Evolutionary conservation across 2,113 vertebrate species (phyloP), one percentile per base, ranked within the genome.

Genomic region (Hippocampus barbouri): DNA sequence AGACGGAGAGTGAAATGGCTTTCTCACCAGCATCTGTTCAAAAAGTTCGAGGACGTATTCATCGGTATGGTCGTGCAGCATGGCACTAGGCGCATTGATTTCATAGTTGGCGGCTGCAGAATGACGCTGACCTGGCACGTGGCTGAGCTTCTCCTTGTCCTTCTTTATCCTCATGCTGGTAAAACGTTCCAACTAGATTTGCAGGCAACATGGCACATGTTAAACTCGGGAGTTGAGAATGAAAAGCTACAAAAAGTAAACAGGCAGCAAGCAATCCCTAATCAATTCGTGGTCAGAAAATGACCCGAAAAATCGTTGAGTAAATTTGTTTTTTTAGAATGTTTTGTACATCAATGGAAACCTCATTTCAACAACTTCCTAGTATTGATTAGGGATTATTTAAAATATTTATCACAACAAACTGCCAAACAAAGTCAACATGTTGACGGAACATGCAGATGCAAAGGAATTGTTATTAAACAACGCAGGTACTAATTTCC

Each of bases 91-190:
- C 23, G 84, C 27, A 34, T 82, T 81, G 64, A 93, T 69, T 82
- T 97, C 95, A 20, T 94, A 92, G 73, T 75, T 92, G 1, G 90
- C 84, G 2, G 93, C 90, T 57, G 94, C 91, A 20, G 94, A 94
- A 88, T 95, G 93, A 71, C 94, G 93, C 67, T 94, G 90, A 25
- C 78, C 38, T 25, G 88, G 74, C 66, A 74, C 41, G 11, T 76
- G 81, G 51, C 69, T 59, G 0, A 89, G 64, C 78, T 95, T 95
- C 80, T 96, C 95, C 79, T 95, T 96, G 79, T 96, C 95, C 83
- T 97, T 97, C 81, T 96, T 96, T 41, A 89, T 93, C 85, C 95
- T 91, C 85, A 97, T 97, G 77, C 96, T 97, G 76, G 96, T 96
- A 86, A 97, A 95, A 62, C 95, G 92, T 77, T 97, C 96, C 85